Evolutionary conservation across 30 jellyfish, hydroid and myxozoan species (phyloP).

Genomic region (Rhopilema esculentum): DNA sequence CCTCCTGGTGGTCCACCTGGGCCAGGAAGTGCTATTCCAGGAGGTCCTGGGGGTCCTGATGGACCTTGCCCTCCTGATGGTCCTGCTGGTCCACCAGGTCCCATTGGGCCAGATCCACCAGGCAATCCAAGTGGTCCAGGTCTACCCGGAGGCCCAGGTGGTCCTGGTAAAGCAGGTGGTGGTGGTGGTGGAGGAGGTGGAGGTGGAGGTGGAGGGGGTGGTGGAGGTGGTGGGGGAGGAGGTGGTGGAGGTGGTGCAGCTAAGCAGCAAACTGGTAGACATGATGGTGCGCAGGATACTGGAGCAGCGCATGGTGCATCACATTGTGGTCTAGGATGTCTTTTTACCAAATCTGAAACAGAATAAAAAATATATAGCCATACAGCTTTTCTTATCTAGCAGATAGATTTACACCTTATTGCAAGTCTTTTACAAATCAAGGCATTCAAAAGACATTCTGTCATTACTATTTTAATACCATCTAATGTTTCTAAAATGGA

Average conservation of each 20-base stretch:
- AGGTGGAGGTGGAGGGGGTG: slow-evolving; percentile 87
- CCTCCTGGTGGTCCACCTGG: slow-evolving; percentile 93
- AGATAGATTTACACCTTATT: not conserved
- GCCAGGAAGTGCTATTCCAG: slow-evolving; percentile 93
- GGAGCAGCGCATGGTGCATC: slow-evolving; percentile 87
- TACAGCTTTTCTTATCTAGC: not conserved
- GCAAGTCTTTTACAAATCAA: too few relatives aligned
- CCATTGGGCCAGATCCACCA: slow-evolving; percentile 92
- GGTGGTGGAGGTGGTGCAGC: slow-evolving; percentile 97
- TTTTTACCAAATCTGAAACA: slow-evolving; percentile 62
- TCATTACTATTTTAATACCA: too few relatives aligned
- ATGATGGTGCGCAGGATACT: slow-evolving; percentile 95
- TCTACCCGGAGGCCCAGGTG: slow-evolving; percentile 89
- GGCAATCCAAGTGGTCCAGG: slow-evolving; percentile 93
- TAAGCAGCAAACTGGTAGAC: slow-evolving; percentile 92
- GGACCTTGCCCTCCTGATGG: slow-evolving; percentile 94
- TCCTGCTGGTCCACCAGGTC: slow-evolving; percentile 95
- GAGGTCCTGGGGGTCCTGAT: slow-evolving; percentile 97
- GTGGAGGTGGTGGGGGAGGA: slow-evolving; percentile 95
- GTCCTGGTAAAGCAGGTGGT: slow-evolving; percentile 76
- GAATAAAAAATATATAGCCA: not conserved
- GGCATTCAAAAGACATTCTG: too few relatives aligned
- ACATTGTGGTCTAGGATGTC: slow-evolving; percentile 87
- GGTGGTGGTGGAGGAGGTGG: slow-evolving; percentile 86
- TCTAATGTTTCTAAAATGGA: too few relatives aligned